Conservation (phyloP, 2,888 invertebrate species). For the Seladonia tumulorum region DNA sequence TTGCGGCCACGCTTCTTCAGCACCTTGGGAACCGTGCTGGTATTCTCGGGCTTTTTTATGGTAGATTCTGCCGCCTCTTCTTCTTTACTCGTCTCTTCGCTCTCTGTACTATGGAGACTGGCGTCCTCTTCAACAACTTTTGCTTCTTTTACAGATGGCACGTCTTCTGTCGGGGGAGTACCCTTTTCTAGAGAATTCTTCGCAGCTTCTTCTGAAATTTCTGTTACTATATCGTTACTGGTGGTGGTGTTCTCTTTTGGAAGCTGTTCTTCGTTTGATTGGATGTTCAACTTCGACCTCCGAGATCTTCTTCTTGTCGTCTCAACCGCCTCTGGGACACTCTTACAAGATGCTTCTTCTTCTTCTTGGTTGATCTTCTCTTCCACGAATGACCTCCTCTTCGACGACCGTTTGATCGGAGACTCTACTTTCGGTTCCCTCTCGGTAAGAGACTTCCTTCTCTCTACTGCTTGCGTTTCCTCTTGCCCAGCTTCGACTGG, state of each 20-base stretch:
- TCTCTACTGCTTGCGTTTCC: conserved; percentile 3
- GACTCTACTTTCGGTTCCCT: background rate
- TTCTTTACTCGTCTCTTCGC: background rate
- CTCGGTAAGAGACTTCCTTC: conserved; percentile 36
- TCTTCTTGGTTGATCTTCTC: conserved; percentile 22
- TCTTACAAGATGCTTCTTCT: conserved; percentile 3
- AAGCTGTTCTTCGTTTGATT: background rate
- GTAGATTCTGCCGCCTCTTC: fast-evolving
- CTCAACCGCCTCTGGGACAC: background rate
- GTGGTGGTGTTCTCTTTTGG: background rate
- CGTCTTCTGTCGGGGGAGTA: background rate
- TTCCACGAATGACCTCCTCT: conserved; percentile 47
- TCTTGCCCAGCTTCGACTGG: background rate
- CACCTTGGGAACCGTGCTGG: conserved; percentile 40
- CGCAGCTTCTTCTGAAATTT: background rate
- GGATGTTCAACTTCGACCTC: conserved; percentile 13
- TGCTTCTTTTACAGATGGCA: conserved; percentile 15
- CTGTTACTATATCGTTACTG: background rate
- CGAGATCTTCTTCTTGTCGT: conserved; percentile 37
- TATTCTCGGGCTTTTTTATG: background rate
- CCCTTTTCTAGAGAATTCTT: background rate
- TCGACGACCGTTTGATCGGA: conserved; percentile 39
- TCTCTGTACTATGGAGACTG: background rate
- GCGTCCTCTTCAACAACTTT: background rate
- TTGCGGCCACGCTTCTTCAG: conserved; percentile 65